Evolutionary conservation across 2,888 invertebrate species (phyloP), one percentile per base, ranked within the genome.

Genomic region (Agriopis marginaria): DNA sequence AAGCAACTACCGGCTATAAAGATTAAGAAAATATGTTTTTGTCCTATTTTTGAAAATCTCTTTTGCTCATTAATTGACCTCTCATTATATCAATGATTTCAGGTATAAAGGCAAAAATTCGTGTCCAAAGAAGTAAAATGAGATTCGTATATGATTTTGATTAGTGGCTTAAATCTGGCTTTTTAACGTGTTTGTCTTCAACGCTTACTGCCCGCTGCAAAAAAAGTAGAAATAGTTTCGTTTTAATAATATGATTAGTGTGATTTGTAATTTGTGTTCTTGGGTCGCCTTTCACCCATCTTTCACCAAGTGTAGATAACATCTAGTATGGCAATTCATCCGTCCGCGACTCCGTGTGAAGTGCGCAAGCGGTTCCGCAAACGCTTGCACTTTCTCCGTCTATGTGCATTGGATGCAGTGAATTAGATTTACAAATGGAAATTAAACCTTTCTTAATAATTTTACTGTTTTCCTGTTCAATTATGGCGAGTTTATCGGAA

Each of bases 311-410:
- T 63, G 66, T 53, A 72, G 74, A 72, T 74, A 71, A 53, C 62
- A 66, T 70, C 64, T 69, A 61, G 63, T 53, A 68, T 44, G 53
- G 66, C 68, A 68, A 75, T 75, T 71, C 50, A 70, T 70, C 64
- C 68, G 55, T n/a, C 51, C 72, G 68, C 72, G 69, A 65, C 62
- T 12, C 40, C 68, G 75, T 76, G 75, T 73, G 76, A 73, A 73
- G 68, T 75, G 66, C 69, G 67, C 73, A 76, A 77, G 74, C 70
- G 77, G 84, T 88, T 87, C 87, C 86, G 86, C 84, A 77, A 85
- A 75, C 75, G 76, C 72, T 75, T 80, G 82, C 85, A 89, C 89
- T 89, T 89, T 89, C 88, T 82, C 86, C 73, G 73, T 81, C 82
- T 79, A 77, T 83, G 84, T 81, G 80, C 79, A 78, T 63, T 61